Percentiles rank a stretch among this genome's conserved stretches.
Evolutionary conservation across 2,888 invertebrate species (phyloP).

Genomic region (Epinotia brunnichana): DNA sequence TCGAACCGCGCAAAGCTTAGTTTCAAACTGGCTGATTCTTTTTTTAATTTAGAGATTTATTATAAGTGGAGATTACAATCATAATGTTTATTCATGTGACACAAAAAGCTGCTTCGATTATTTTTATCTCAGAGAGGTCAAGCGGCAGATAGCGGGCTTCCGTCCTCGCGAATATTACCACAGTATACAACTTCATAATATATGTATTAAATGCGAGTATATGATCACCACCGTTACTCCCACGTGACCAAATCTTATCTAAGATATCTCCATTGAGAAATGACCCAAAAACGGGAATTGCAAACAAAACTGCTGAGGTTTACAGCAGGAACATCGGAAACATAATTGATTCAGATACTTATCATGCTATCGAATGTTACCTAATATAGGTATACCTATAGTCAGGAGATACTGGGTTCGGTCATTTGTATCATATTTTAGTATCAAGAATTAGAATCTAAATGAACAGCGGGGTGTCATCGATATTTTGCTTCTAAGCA

Average conservation of each 20-base stretch:
- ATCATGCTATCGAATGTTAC: neutral
- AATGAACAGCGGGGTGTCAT: neutral
- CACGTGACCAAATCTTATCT: constrained; percentile 21
- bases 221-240: constrained; percentile 1
- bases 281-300: constrained; percentile 29
- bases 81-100: constrained; percentile 48
- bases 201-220: neutral
- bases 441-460: no score
- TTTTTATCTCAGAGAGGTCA: constrained; percentile 61
- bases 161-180: constrained; percentile 40
- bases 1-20: no score
- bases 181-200: constrained; percentile 12
- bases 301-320: constrained; percentile 2
- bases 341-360: neutral
- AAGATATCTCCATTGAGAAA: constrained; percentile 20
- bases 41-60: no score
- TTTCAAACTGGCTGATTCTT: no score
- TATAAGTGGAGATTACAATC: no score
- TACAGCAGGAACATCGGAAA: constrained; percentile 1
- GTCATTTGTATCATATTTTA: neutral
- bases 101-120: constrained; percentile 60
- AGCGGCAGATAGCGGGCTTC: constrained; percentile 47
- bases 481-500: no score
- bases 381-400: neutral
- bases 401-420: neutral